phyloP scores from a whole-genome alignment of 2,797 vertebrate species.

The Liparis tanakae region DNA sequence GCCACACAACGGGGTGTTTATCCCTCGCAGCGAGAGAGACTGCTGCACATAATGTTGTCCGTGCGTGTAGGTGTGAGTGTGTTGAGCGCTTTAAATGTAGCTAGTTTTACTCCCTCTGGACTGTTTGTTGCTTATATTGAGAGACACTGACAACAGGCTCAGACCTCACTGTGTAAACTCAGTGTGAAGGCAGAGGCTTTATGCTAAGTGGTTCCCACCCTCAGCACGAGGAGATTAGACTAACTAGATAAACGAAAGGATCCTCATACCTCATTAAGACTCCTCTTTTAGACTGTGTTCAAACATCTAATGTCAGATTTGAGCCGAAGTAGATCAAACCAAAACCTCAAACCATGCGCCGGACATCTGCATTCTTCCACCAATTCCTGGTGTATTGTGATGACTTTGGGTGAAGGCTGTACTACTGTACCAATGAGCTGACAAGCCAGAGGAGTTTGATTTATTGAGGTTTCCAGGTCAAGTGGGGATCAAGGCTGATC shows the following conservation, averaged over 20 bases:
- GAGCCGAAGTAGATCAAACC: not conserved
- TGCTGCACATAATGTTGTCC: conserved; percentile 26
- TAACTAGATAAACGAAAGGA: conserved; percentile 23
- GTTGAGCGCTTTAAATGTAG: conserved; percentile 26
- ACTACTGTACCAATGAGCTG: conserved; percentile 21
- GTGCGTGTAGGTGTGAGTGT: conserved; percentile 30
- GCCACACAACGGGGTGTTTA: conserved; percentile 65
- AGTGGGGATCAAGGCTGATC: conserved; percentile 59
- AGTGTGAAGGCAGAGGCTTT: conserved; percentile 31
- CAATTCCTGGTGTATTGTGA: not conserved
- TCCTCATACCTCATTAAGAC: conserved; percentile 15
- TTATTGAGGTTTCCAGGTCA: conserved; percentile 56
- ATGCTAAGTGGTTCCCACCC: conserved; percentile 46
- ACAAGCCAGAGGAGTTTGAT: conserved; percentile 28
- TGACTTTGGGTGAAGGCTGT: not conserved
- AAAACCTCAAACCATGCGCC: not conserved
- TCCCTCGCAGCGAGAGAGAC: conserved; percentile 49
- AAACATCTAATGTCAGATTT: conserved; percentile 15
- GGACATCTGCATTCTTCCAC: not conserved
- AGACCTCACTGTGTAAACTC: conserved; percentile 52
- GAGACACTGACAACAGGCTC: conserved; percentile 48
- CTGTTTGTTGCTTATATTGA: conserved; percentile 61
- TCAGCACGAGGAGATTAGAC: conserved; percentile 15
- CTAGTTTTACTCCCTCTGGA: conserved; percentile 42
- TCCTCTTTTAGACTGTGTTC: not conserved